A percentile compares a stretch with the other conserved stretches of the same genome.
phyloP scores from a whole-genome alignment of 1,140 invertebrate genomes.

The Zelostemma sp. region DNA sequence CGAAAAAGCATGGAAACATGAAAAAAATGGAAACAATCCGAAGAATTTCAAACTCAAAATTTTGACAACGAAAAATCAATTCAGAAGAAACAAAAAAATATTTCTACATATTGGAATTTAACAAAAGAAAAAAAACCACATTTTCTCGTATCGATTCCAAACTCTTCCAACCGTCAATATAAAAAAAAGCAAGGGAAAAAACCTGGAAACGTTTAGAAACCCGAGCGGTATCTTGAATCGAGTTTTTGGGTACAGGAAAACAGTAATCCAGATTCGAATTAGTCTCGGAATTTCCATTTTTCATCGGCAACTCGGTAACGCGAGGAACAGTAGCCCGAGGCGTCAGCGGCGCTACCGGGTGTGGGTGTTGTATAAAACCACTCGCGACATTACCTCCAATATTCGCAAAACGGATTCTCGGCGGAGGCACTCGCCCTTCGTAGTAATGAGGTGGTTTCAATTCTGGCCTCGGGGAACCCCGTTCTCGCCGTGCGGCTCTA shows the following conservation, averaged over 20 bases:
- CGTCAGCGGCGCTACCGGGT: conserved; percentile 29
- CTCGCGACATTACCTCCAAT: conserved; percentile 70
- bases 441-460: conserved; percentile 71
- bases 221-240: not conserved
- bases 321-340: conserved; percentile 47
- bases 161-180: too few species aligned
- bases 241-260: conserved; percentile 15
- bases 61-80: too few species aligned
- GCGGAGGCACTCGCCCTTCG: conserved; percentile 53
- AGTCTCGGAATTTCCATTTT: conserved; percentile 64
- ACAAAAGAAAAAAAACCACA: too few species aligned
- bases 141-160: too few species aligned
- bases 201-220: not conserved
- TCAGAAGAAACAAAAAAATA: too few species aligned
- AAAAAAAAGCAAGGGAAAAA: not conserved
- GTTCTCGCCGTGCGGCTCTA: conserved; percentile 50
- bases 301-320: conserved; percentile 57
- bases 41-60: too few species aligned
- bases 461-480: conserved; percentile 64
- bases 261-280: conserved; percentile 27
- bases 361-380: conserved; percentile 66
- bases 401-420: conserved; percentile 71
- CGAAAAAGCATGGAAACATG: too few species aligned
- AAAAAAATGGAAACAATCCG: too few species aligned
- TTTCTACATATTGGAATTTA: too few species aligned